phyloP scores from a whole-genome alignment of 2,113 vertebrate species.

The Scomber japonicus region DNA sequence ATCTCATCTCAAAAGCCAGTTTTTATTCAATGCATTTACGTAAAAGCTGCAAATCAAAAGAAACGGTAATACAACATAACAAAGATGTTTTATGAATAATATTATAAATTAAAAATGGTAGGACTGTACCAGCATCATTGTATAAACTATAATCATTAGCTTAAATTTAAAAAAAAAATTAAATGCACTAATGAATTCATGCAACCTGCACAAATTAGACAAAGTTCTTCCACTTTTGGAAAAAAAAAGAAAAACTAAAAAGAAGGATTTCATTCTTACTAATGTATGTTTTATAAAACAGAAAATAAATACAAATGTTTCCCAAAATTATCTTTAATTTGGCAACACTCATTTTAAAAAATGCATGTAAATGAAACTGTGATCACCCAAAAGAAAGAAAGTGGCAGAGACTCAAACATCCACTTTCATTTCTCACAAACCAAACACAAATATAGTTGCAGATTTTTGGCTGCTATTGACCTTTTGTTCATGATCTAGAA shows the following conservation, averaged over 20 bases:
- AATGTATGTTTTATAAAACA: no score
- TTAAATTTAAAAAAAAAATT: slow-evolving; percentile 16
- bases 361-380: no score
- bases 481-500: not conserved
- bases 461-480: not conserved
- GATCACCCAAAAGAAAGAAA: no score
- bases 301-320: no score
- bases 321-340: no score
- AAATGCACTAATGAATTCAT: not conserved
- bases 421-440: no score
- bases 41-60: not conserved
- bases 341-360: no score
- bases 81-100: not conserved
- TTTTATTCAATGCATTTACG: not conserved
- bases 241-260: not conserved
- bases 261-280: not conserved
- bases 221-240: not conserved
- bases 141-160: not conserved
- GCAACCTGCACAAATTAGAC: not conserved
- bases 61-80: slow-evolving; percentile 16
- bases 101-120: not conserved
- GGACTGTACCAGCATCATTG: not conserved
- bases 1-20: not conserved
- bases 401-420: no score
- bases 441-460: no score